Evolutionary conservation across 2,113 vertebrate species (phyloP).

Genomic region (Phrynosoma blainvillii): DNA sequence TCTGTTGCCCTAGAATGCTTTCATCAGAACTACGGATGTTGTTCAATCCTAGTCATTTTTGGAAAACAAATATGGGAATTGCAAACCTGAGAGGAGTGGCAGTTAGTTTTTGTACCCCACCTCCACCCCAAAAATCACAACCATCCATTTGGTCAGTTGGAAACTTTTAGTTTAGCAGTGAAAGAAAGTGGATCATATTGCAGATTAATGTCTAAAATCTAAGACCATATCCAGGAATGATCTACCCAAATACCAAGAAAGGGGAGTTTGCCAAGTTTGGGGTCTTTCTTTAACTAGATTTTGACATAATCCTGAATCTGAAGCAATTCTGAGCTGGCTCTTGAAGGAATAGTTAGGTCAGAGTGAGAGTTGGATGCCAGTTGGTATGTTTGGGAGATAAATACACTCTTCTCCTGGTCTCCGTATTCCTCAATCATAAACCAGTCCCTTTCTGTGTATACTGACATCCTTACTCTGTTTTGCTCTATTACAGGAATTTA

Average conservation of each 20-base stretch:
- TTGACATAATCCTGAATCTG: background rate
- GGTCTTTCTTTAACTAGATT: background rate
- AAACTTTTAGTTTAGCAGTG: too few relatives aligned
- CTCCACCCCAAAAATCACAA: background rate
- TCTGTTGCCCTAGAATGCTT: background rate
- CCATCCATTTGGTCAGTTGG: background rate
- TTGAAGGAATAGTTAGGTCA: background rate
- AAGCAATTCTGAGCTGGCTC: background rate
- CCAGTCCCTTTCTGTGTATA: rapidly evolving
- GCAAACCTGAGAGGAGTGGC: background rate
- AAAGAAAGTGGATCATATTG: background rate
- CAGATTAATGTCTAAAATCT: background rate
- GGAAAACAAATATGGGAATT: background rate
- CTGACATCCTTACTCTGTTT: background rate
- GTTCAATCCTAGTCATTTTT: background rate
- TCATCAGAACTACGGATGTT: background rate
- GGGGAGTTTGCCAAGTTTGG: background rate
- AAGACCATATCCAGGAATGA: background rate
- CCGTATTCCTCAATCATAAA: background rate
- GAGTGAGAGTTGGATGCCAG: background rate
- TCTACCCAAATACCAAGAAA: too few relatives aligned
- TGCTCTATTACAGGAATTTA: conserved; percentile 80
- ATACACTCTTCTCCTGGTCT: background rate
- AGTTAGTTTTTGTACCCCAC: background rate
- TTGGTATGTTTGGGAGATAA: background rate